phyloP scores from a whole-genome alignment of 2,797 vertebrate species.

The Poeciliopsis gracilis region DNA sequence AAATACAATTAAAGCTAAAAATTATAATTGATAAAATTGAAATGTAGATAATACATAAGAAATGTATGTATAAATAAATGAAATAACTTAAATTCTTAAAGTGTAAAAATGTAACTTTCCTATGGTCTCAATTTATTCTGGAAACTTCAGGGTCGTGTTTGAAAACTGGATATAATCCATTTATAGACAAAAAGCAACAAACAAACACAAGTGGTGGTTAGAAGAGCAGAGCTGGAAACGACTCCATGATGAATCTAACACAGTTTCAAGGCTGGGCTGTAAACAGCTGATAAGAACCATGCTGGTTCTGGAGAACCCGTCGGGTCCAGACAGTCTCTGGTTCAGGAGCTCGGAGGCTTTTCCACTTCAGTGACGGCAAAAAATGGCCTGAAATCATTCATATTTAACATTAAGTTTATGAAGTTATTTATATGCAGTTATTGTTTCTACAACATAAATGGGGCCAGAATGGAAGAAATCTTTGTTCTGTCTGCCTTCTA shows the following conservation, averaged over 20 bases:
- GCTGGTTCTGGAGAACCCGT: not conserved
- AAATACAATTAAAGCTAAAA: too few relatives aligned
- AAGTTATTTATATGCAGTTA: not conserved
- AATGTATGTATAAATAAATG: too few relatives aligned
- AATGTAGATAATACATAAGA: too few relatives aligned
- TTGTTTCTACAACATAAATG: not conserved
- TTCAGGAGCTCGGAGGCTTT: not conserved
- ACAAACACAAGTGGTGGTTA: not conserved
- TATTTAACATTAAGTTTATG: not conserved
- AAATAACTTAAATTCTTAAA: not conserved
- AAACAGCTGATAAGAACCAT: slow-evolving; percentile 41
- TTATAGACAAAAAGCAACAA: not conserved
- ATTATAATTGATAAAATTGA: too few relatives aligned
- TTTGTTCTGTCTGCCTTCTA: not conserved
- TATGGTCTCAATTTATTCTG: not conserved
- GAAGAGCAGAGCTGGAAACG: not conserved
- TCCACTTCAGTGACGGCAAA: not conserved
- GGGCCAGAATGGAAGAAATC: not conserved
- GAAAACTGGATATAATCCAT: not conserved
- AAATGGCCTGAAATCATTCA: not conserved
- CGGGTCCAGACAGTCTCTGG: not conserved
- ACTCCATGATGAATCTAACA: not conserved
- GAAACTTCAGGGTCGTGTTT: not conserved
- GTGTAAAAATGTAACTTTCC: not conserved
- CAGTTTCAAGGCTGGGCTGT: slow-evolving; percentile 19